Percentiles rank a stretch among this genome's conserved stretches.
These are phyloP conservation scores for Fragum whitleyi DNA, from an alignment of 2,888 invertebrate species.

Conservation along the genomic window DNA sequence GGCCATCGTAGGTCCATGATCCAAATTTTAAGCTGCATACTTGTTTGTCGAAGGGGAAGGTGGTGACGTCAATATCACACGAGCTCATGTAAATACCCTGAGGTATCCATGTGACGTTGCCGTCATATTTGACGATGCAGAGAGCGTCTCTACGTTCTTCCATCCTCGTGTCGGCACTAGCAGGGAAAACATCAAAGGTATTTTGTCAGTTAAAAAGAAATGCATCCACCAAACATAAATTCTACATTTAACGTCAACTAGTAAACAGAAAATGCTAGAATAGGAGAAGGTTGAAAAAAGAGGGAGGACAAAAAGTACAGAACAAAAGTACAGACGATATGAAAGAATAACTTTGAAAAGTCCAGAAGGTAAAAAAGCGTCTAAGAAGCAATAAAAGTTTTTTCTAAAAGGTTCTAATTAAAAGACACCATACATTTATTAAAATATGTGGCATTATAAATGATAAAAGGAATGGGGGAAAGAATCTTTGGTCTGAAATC, in stretches of 20 bases:
- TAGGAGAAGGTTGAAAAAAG: slow-evolving; percentile 17
- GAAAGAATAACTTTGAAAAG: slow-evolving; percentile 6
- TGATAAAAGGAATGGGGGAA: background rate
- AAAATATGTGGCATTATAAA: background rate
- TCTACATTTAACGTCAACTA: slow-evolving; percentile 30
- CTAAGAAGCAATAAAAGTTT: background rate
- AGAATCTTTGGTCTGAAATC: too few relatives aligned
- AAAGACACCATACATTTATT: background rate
- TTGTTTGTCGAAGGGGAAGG: slow-evolving; percentile 85
- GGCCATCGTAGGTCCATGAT: slow-evolving; percentile 84
- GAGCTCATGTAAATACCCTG: slow-evolving; percentile 84
- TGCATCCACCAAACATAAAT: slow-evolving; percentile 15
- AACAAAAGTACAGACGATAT: slow-evolving; percentile 26
- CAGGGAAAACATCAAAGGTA: slow-evolving; percentile 30
- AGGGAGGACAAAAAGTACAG: slow-evolving; percentile 6
- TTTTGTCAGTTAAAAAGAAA: slow-evolving; percentile 23
- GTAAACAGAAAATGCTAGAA: slow-evolving; percentile 8
- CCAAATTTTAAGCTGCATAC: slow-evolving; percentile 84
- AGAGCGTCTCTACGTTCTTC: slow-evolving; percentile 84
- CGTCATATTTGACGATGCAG: slow-evolving; percentile 79
- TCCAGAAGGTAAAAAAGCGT: slow-evolving; percentile 1
- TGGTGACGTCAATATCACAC: slow-evolving; percentile 83
- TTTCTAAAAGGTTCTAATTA: background rate
- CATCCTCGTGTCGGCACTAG: slow-evolving; percentile 84
- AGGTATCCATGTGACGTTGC: slow-evolving; percentile 80